A percentile compares a stretch with the other conserved stretches of the same genome.
phyloP scores from a whole-genome alignment of 2,888 invertebrate species.

The Dromius quadrimaculatus region DNA sequence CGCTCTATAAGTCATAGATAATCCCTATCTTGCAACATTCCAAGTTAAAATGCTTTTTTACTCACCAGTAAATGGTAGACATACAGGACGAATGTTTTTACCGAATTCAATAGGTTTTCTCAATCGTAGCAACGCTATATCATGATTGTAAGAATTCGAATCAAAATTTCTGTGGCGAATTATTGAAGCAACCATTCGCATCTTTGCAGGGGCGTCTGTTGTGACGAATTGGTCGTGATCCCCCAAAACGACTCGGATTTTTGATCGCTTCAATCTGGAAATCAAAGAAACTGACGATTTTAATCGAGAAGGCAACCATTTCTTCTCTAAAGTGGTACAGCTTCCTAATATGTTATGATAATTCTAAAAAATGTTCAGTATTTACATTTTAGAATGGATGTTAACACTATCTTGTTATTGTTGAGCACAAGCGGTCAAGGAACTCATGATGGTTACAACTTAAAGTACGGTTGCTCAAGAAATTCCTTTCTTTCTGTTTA shows the following conservation, averaged over 20 bases:
- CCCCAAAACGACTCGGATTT: constrained; percentile 85
- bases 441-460: constrained; percentile 16
- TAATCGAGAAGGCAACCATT: too few relatives aligned
- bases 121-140: constrained; percentile 82
- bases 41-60: constrained; percentile 53
- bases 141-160: constrained; percentile 87
- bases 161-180: constrained; percentile 87
- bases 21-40: background rate
- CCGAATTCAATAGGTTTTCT: constrained; percentile 83
- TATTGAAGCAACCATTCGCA: constrained; percentile 83
- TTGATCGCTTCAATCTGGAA: constrained; percentile 80
- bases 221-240: constrained; percentile 88
- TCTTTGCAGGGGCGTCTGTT: constrained; percentile 82
- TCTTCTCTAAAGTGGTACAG: too few relatives aligned
- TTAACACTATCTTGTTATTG: constrained; percentile 15
- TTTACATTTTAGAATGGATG: constrained; percentile 13
- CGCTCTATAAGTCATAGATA: background rate
- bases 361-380: background rate
- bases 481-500: background rate
- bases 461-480: background rate
- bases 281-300: too few relatives aligned
- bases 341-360: too few relatives aligned
- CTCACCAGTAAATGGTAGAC: constrained; percentile 79
- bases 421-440: constrained; percentile 28
- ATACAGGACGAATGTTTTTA: constrained; percentile 81